Conservation (phyloP, 1,140 invertebrate species). For the Philopotamus ludificatus region DNA sequence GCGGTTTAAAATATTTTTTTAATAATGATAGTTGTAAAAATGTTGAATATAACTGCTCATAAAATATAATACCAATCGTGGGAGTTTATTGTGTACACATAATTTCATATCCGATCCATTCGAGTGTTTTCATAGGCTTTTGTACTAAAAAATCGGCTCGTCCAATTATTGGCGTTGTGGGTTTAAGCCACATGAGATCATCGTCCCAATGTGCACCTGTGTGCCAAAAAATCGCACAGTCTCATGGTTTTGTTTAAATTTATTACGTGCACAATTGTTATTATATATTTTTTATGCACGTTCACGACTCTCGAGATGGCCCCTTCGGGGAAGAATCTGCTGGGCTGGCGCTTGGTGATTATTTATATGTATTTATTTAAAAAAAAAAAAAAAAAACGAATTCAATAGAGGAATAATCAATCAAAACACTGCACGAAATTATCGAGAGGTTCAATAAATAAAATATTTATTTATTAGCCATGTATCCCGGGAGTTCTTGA, state of each 20-base stretch:
- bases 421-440: no score
- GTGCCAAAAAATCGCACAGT: slow-evolving; percentile 5
- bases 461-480: no score
- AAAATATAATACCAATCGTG: no score
- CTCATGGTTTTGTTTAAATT: slow-evolving; percentile 22
- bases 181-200: slow-evolving; percentile 21
- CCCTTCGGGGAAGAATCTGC: background rate
- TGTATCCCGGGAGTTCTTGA: no score
- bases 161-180: slow-evolving; percentile 2
- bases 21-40: background rate
- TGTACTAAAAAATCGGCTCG: background rate
- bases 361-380: no score
- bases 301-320: background rate
- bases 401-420: no score
- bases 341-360: no score
- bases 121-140: slow-evolving; percentile 4
- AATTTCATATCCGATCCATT: background rate
- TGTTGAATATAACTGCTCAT: no score
- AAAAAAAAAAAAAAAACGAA: no score
- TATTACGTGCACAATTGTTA: slow-evolving; percentile 16
- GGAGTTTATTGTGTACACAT: background rate
- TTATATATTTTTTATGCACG: slow-evolving; percentile 9
- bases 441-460: no score
- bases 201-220: slow-evolving; percentile 5
- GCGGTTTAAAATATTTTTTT: no score